Evolutionary conservation across 2,888 invertebrate genomes (phyloP), one percentile per base, ranked within the genome.

Genomic region (Drosophila flavopinicola): DNA sequence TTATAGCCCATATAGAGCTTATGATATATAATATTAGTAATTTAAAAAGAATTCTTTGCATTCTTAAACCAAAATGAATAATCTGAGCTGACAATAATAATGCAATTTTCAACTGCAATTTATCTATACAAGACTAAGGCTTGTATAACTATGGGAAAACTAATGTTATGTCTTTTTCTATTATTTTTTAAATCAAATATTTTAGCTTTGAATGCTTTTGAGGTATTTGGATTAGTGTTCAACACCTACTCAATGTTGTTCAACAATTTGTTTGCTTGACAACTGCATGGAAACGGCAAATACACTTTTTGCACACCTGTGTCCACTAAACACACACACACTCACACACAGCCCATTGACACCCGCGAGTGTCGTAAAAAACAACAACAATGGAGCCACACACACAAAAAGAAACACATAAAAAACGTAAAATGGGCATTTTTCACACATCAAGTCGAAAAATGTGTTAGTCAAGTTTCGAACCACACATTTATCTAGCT

Each of bases 401-500:
- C n/a, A n/a, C n/a, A 48, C 35, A 32, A 52, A 29, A 53, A 17
- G 17, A 15, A 27, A 48, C 11, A n/a, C n/a, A 20, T 6, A 27
- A 4, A 15, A 39, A 29, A 29, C 1, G 9, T 2, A 7, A 27
- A 44, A 47, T 37, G 15, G 5, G 33, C 33, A n/a, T 9, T n/a
- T 15, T 32, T n/a, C 6, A 4, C 1, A 5, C 2, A 7, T 9
- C 11, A 15, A 15, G 1, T 6, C 7, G 1, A 15, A n/a, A n/a
- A n/a, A n/a, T n/a, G n/a, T 13, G 0, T 49, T 76, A 80, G 67
- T 11, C 48, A 27, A 48, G 86, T 68, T 65, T 23, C 71, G 1
- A 79, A 84, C 84, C 79, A n/a, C 0, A 5, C 30, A 42, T 35
- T 35, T 58, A 86, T 76, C 84, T 76, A 42, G 56, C 84, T 84